phyloP scores from a whole-genome alignment of 2,113 vertebrate genomes.

The Chloebia gouldiae region DNA sequence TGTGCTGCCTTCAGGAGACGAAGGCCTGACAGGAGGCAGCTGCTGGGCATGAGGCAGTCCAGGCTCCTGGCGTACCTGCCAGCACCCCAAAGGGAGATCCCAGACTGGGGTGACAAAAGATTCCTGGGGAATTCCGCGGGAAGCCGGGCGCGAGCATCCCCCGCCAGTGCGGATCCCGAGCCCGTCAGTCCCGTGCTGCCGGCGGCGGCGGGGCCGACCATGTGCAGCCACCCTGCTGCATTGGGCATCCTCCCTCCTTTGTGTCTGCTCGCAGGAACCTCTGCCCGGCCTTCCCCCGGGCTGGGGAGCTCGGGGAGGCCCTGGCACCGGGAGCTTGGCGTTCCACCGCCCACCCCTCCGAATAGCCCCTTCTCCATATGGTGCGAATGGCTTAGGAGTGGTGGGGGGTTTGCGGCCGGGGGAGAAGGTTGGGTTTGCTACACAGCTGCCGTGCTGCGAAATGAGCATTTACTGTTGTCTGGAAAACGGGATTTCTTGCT shows the following conservation, averaged over 20 bases:
- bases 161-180: background rate
- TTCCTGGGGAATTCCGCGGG: background rate
- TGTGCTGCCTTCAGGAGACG: rapidly evolving
- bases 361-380: background rate
- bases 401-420: rapidly evolving
- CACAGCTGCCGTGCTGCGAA: background rate
- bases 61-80: background rate
- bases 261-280: background rate
- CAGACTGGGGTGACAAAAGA: background rate
- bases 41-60: background rate
- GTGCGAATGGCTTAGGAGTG: background rate
- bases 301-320: background rate
- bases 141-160: background rate
- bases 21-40: background rate
- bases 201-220: background rate
- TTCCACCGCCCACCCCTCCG: background rate
- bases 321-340: background rate
- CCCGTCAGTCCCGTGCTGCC: background rate
- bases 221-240: conserved; percentile 19
- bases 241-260: background rate
- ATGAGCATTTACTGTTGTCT: background rate
- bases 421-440: background rate
- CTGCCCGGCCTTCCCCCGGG: background rate
- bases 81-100: rapidly evolving
- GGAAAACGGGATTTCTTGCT: background rate